Evolutionary conservation across 2,888 invertebrate genomes (phyloP), one percentile per base, ranked within the genome.

Genomic region (Chorisops tibialis): DNA sequence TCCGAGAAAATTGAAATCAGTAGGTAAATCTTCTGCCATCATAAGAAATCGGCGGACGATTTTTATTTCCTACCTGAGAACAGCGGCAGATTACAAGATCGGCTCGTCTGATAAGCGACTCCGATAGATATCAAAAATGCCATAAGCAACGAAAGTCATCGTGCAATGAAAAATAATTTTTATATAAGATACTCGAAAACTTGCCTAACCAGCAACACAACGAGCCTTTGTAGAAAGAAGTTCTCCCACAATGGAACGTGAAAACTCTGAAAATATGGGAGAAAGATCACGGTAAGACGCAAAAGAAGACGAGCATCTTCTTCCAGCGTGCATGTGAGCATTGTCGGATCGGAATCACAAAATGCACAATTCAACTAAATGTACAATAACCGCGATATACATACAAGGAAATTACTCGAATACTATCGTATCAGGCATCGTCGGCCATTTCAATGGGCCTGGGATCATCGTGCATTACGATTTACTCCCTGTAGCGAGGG

Each of bases 401-500:
- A 21, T 37, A 52, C 21, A 9, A 21, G 16, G 51, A 18, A 52
- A 37, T 19, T 38, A 19, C 18, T 38, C 41, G 22, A 54, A 54
- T 41, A 22, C 38, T 45, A 43, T 45, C 30, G 24, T 24, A 56
- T 56, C 43, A 43, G 43, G 35, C 43, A 45, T 43, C n/a, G n/a
- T n/a, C 18, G 35, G 43, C 45, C 56, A 56, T 54, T 54, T 54
- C 22, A 16, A 21, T 18, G 22, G 37, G 9, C 22, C 43, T 30
- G 45, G 45, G 56, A 56, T 56, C n/a, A n/a, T n/a, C 56, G 56
- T 56, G 56, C 56, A 56, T 14, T 56, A 45, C 56, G 19, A 56
- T 56, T 43, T 54, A 56, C 56, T 43, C 24, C 56, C 56, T 30
- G 45, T 18, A 38, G 56, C 24, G 56, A 45, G 9, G 35, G 43